Evolutionary conservation across 2,113 vertebrate species (phyloP).

Genomic region (Argyrosomus japonicus): DNA sequence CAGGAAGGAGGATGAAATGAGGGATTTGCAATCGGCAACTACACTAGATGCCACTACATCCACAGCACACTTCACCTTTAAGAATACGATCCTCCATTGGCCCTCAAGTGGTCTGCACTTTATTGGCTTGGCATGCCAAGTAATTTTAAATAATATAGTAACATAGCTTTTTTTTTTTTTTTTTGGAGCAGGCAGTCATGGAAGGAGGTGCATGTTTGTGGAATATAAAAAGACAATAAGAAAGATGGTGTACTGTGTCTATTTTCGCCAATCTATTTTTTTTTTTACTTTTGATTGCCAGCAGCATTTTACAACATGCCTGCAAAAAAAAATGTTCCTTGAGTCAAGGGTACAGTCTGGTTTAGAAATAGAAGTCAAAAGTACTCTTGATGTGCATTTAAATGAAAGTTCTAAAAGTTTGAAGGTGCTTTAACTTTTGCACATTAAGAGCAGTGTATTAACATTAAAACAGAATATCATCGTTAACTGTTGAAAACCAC

Average conservation of each 20-base stretch:
- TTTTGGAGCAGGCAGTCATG: neutral
- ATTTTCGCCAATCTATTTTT: neutral
- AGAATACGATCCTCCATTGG: too few species aligned
- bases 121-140: conserved; percentile 31
- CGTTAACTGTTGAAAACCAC: too few species aligned
- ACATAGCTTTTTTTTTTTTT: neutral
- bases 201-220: neutral
- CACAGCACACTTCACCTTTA: too few species aligned
- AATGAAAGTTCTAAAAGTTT: neutral
- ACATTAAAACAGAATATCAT: neutral
- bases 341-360: neutral
- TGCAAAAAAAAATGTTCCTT: neutral
- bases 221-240: conserved; percentile 3
- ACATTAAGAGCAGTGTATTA: neutral
- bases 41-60: too few species aligned
- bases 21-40: too few species aligned
- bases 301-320: neutral
- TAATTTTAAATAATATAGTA: conserved; percentile 29
- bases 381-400: neutral
- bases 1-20: too few species aligned
- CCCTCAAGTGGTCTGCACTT: neutral
- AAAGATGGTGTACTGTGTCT: conserved; percentile 8
- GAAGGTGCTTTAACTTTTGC: neutral
- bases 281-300: neutral
- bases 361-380: neutral